These are phyloP conservation scores for Caradrina clavipalpis DNA, from an alignment of 2,888 invertebrate genomes.

Conservation along the genomic window DNA sequence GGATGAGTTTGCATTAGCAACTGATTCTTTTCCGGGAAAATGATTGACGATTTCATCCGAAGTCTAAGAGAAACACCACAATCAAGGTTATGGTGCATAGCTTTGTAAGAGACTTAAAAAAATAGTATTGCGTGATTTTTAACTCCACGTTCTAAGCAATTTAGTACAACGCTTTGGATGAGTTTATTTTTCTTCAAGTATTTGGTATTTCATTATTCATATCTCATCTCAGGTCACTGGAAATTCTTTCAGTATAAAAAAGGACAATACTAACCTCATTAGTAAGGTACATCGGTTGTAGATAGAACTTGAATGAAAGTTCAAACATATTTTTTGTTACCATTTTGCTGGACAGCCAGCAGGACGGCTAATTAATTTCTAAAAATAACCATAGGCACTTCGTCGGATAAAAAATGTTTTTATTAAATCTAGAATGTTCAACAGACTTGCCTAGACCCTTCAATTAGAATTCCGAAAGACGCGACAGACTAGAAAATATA, in stretches of 20 bases:
- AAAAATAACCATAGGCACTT: not conserved
- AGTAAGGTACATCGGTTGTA: too few relatives aligned
- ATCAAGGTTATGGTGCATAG: conserved; percentile 23
- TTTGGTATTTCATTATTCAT: too few relatives aligned
- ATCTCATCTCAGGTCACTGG: too few relatives aligned
- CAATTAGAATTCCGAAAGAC: conserved; percentile 9
- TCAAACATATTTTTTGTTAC: not conserved
- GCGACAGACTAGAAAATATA: conserved; percentile 13
- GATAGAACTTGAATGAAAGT: too few relatives aligned
- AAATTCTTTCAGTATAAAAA: too few relatives aligned
- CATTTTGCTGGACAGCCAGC: not conserved
- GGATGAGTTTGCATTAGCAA: conserved; percentile 32
- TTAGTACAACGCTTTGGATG: too few relatives aligned
- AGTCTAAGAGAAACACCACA: conserved; percentile 17
- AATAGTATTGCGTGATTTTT: not conserved
- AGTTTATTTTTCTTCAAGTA: too few relatives aligned
- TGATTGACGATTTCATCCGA: conserved; percentile 34
- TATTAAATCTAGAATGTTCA: conserved; percentile 25
- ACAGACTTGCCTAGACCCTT: conserved; percentile 40
- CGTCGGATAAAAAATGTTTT: not conserved
- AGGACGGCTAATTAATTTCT: not conserved
- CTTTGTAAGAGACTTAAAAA: not conserved
- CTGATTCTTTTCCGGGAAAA: conserved; percentile 23
- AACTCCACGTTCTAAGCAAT: not conserved
- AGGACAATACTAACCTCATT: too few relatives aligned